Base-by-base conservation (phyloP, 2,888 invertebrate genomes). In the Blera fallax region DNA sequence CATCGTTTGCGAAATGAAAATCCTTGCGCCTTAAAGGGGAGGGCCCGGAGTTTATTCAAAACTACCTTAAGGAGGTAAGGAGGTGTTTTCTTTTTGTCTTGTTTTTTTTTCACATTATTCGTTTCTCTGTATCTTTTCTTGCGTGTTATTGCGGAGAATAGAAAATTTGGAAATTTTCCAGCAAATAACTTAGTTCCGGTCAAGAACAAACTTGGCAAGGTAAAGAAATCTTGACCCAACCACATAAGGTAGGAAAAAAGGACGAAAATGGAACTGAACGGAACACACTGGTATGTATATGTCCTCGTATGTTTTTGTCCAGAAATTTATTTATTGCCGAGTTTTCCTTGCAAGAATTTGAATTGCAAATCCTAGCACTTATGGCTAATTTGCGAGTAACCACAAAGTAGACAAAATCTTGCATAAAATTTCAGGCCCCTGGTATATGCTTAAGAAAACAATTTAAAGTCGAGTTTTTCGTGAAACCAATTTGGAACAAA, bases 121-220 rank as follows among this genome's bases (percentile, higher is more conserved):
- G 6, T 3, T 7, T 18, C 2, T 48, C 29, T 29, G 8, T 10
- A 56, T 29, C 11, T 27, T 11, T 34, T 52, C 0, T n/a, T 32
- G 21, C 10, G 3, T 60, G 43, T 67, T 52, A 24, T 52, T 45
- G 43, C 45, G 18, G 27, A 70, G 8, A 50, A 14, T 4, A 43
- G 43, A 14, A 32, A 65, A 74, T 18, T 74, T 79, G 83, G 83
- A 67, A 43, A 50, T 7, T 24, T 32, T 69, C 79, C 83, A 84
- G 34, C 32, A 84, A 27, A 56, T 64, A 79, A 84, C 83, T 79
- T 74, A 69, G 78, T 84, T 74, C 56, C 74, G 78, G 83, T 84
- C 83, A 84, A 69, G 81, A 74, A 74, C 40, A 73, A 69, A 78
- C 62, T 84, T 84, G 83, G 83, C 83, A 84, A 74, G 50, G 58